A percentile compares a stretch with the other conserved stretches of the same genome.
These are phyloP conservation scores for Dynastes maya DNA, from an alignment of 2,888 invertebrate genomes.

Conservation along the genomic window DNA sequence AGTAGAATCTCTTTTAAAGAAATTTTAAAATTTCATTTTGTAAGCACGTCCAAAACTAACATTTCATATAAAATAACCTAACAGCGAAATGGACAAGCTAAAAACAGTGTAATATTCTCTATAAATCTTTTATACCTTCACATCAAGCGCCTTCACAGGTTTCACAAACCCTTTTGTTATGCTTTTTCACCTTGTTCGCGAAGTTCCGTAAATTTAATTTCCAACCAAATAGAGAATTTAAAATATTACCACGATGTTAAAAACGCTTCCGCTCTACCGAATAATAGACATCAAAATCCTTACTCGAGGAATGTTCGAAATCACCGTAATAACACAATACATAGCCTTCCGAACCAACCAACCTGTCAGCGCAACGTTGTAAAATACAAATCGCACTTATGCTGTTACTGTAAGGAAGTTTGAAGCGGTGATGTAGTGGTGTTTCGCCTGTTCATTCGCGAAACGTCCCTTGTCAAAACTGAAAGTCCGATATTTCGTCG, in stretches of 20 bases:
- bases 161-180: too few species aligned
- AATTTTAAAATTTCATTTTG: too few species aligned
- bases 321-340: background rate
- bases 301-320: slow-evolving; percentile 7
- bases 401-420: background rate
- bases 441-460: background rate
- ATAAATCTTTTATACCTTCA: too few species aligned
- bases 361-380: slow-evolving; percentile 13
- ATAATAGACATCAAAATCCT: slow-evolving; percentile 16
- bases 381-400: slow-evolving; percentile 15
- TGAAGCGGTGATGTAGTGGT: background rate
- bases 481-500: slow-evolving; percentile 10
- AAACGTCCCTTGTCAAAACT: slow-evolving; percentile 12
- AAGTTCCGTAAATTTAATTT: background rate
- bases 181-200: too few species aligned
- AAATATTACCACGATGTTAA: slow-evolving; percentile 1
- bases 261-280: background rate
- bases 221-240: background rate
- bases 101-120: too few species aligned
- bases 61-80: too few species aligned
- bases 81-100: too few species aligned
- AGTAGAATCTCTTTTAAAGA: too few species aligned
- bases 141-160: too few species aligned
- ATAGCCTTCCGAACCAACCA: background rate
- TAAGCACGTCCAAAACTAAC: too few species aligned